These are phyloP conservation scores for Limulus polyphemus DNA, from an alignment of 2,888 invertebrate genomes.

Conservation along the genomic window DNA sequence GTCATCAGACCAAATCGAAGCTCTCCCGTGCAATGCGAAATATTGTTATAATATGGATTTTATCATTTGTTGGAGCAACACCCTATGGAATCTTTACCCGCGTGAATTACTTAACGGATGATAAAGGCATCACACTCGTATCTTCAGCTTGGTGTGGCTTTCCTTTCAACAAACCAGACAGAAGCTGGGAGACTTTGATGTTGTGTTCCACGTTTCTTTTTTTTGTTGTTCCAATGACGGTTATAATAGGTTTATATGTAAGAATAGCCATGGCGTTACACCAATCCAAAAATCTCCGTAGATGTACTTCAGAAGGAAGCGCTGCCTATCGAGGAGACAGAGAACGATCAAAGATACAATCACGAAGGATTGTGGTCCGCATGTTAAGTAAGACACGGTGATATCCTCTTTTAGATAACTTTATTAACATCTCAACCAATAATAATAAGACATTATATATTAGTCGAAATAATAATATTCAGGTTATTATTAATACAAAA, in stretches of 20 bases:
- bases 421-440: no score
- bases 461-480: no score
- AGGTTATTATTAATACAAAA: no score
- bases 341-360: constrained; percentile 33
- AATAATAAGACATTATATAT: no score
- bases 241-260: constrained; percentile 39
- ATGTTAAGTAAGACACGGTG: constrained; percentile 32
- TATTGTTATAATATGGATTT: constrained; percentile 39
- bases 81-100: constrained; percentile 32
- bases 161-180: constrained; percentile 32
- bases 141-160: constrained; percentile 29
- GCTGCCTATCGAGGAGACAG: constrained; percentile 27
- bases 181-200: constrained; percentile 32
- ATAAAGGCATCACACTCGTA: not conserved
- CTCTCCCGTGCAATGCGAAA: constrained; percentile 34
- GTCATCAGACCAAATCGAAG: constrained; percentile 31
- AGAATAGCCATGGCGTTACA: constrained; percentile 33
- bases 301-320: constrained; percentile 23
- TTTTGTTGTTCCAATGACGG: constrained; percentile 39
- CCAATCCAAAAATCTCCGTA: constrained; percentile 25
- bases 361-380: constrained; percentile 34
- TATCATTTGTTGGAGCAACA: constrained; percentile 36
- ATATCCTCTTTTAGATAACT: no score
- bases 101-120: constrained; percentile 29
- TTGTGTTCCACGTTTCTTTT: constrained; percentile 40